A percentile compares a stretch with the other conserved stretches of the same genome.
These are phyloP conservation scores for Limnephilus auricula DNA, from an alignment of 2,888 invertebrate genomes.

Conservation along the genomic window DNA sequence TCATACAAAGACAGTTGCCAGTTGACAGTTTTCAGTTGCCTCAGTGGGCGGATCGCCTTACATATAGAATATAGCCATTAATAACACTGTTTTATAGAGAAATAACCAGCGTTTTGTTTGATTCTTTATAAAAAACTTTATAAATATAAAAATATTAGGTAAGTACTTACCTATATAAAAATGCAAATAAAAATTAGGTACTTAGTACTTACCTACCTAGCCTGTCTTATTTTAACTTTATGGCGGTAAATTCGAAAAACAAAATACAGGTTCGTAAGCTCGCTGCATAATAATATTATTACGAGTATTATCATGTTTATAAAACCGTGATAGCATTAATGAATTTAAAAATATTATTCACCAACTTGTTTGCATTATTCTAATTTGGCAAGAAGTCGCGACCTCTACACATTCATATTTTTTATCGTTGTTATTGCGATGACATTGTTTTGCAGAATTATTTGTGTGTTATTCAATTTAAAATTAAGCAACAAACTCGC, in stretches of 20 bases:
- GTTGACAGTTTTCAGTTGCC: too few relatives aligned
- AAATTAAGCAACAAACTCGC: neutral
- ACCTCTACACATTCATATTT: neutral
- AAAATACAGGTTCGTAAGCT: neutral
- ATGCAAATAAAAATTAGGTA: neutral
- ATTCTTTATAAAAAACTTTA: too few relatives aligned
- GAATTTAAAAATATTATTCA: neutral
- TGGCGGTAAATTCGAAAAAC: neutral
- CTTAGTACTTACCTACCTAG: neutral
- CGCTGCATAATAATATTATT: neutral
- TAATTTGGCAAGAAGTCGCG: neutral
- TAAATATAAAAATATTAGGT: constrained; percentile 76
- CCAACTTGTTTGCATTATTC: neutral
- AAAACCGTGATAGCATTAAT: neutral
- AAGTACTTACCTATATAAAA: constrained; percentile 72
- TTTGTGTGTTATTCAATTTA: neutral
- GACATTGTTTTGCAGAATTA: neutral
- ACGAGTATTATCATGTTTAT: neutral
- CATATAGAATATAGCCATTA: too few relatives aligned
- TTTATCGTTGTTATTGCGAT: neutral
- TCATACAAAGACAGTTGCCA: too few relatives aligned
- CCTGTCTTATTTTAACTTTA: neutral
- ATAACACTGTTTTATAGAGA: too few relatives aligned
- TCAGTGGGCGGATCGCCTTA: too few relatives aligned
- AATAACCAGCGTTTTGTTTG: too few relatives aligned